phyloP scores from a whole-genome alignment of 2,888 invertebrate species.

The Pristionchus entomophagus region DNA sequence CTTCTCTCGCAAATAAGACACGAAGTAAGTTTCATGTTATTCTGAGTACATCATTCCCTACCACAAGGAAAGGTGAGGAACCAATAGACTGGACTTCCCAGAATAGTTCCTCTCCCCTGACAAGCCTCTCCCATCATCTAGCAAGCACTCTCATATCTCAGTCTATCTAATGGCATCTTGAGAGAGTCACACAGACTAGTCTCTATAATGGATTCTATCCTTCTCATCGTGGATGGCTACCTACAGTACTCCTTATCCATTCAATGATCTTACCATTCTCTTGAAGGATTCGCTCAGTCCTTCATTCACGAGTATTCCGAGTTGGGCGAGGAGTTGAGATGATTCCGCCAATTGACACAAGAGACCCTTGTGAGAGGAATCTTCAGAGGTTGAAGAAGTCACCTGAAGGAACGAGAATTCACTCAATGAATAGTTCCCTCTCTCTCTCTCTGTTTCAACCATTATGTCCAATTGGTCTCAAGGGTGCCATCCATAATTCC shows the following conservation, averaged over 20 bases:
- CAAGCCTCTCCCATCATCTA: not conserved
- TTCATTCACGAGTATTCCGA: constrained; percentile 72
- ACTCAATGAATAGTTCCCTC: not conserved
- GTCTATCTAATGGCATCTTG: not conserved
- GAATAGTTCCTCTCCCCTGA: no score
- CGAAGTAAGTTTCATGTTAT: no score
- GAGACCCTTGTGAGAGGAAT: constrained; percentile 35
- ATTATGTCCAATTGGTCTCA: no score
- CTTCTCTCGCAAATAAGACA: no score
- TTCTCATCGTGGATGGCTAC: not conserved
- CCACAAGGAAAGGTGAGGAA: no score
- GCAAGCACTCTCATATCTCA: constrained; percentile 7
- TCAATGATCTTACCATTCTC: constrained; percentile 62
- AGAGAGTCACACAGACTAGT: not conserved
- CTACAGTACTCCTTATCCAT: not conserved
- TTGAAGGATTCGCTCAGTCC: constrained; percentile 70
- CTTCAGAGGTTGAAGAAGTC: not conserved
- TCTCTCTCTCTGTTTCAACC: not conserved
- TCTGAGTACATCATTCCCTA: no score
- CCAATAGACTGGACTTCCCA: no score
- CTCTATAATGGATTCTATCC: not conserved
- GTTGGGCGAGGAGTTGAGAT: constrained; percentile 68
- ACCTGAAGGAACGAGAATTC: not conserved
- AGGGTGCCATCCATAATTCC: not conserved
- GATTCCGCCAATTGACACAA: constrained; percentile 54